Percentiles rank a stretch among this genome's conserved stretches.
phyloP scores from a whole-genome alignment of 2,888 invertebrate species.

The Pelosia muscerda region DNA sequence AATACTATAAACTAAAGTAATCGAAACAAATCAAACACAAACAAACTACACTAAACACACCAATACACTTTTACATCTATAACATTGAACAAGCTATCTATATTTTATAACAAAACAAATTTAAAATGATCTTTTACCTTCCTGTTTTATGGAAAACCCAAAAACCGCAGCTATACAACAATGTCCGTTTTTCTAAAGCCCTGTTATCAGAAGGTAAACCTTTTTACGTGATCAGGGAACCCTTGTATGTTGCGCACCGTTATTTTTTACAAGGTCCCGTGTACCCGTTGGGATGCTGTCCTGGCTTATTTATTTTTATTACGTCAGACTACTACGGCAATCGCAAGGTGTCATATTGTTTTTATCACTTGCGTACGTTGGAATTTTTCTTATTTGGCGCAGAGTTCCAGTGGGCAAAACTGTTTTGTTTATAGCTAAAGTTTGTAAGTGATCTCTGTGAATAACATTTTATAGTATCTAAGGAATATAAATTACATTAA shows the following conservation, averaged over 20 bases:
- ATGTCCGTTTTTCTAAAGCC: constrained; percentile 17
- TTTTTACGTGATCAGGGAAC: constrained; percentile 30
- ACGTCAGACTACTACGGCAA: constrained; percentile 9
- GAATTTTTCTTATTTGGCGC: neutral
- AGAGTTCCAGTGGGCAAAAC: neutral
- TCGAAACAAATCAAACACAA: no score
- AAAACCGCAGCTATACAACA: neutral
- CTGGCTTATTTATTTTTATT: constrained; percentile 55
- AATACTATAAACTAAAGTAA: no score
- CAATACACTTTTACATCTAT: no score
- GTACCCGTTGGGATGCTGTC: constrained; percentile 45
- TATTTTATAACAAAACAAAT: no score
- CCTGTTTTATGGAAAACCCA: neutral
- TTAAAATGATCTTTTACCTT: no score
- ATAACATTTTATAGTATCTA: neutral
- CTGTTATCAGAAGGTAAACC: constrained; percentile 27
- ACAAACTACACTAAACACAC: no score
- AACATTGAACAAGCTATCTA: no score
- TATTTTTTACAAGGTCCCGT: constrained; percentile 42
- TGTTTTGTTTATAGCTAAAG: neutral
- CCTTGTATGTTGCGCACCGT: constrained; percentile 26
- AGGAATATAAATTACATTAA: no score
- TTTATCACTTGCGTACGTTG: neutral
- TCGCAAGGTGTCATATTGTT: neutral
- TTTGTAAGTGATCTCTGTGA: neutral